Percentiles rank a stretch among this genome's conserved stretches.
phyloP scores from a whole-genome alignment of 2,113 vertebrate species.

The Catharus bicknelli region DNA sequence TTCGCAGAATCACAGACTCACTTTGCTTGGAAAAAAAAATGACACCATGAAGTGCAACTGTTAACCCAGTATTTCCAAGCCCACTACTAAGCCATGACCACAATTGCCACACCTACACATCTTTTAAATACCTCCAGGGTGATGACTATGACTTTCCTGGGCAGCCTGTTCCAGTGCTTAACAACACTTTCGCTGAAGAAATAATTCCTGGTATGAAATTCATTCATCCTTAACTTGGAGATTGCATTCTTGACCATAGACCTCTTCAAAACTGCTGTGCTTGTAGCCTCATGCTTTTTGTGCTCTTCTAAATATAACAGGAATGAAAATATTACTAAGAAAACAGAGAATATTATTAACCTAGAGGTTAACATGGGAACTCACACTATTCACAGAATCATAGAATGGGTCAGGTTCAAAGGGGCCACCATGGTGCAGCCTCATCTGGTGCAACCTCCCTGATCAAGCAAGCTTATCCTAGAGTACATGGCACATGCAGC shows the following conservation, averaged over 20 bases:
- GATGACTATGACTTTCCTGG: neutral
- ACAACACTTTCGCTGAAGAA: neutral
- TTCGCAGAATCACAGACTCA: neutral
- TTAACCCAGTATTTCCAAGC: neutral
- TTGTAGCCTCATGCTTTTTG: neutral
- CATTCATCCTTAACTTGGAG: neutral
- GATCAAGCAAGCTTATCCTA: neutral
- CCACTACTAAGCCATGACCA: neutral
- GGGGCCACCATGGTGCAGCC: neutral
- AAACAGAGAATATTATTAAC: neutral
- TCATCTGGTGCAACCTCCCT: neutral
- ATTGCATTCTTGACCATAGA: neutral
- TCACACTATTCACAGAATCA: neutral
- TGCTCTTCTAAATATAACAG: neutral
- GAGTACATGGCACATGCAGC: accelerated
- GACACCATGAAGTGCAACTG: neutral
- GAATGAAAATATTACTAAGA: neutral
- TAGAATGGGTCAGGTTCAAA: neutral
- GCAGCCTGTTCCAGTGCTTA: neutral
- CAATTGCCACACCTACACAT: neutral
- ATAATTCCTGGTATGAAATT: neutral
- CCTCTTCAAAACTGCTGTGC: neutral
- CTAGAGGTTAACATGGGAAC: neutral
- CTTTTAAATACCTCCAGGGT: neutral
- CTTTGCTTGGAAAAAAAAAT: neutral